These are phyloP conservation scores for Theocolax elegans DNA, from an alignment of 1,140 invertebrate genomes.

Conservation along the genomic window DNA sequence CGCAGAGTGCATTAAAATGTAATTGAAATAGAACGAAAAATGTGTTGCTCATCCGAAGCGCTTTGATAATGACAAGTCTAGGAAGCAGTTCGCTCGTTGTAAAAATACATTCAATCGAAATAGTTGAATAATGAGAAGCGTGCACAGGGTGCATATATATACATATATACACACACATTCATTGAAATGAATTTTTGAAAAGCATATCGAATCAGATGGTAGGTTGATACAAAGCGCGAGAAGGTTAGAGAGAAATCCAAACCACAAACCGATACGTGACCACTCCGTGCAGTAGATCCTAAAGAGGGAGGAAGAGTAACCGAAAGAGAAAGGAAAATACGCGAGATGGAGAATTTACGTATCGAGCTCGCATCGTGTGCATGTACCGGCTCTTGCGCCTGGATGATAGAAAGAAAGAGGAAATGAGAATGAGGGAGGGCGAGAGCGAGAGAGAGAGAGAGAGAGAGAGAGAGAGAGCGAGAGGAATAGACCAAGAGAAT, in stretches of 20 bases:
- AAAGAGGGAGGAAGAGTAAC: slow-evolving; percentile 4
- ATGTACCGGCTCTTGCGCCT: background rate
- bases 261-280: background rate
- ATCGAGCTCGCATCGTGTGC: slow-evolving; percentile 13
- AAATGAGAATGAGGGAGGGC: background rate
- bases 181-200: background rate
- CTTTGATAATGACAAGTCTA: too few species aligned
- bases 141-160: too few species aligned
- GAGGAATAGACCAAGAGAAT: background rate
- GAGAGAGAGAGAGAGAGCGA: background rate
- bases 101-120: too few species aligned
- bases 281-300: background rate
- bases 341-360: slow-evolving; percentile 17
- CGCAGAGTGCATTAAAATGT: too few species aligned
- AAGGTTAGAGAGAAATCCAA: background rate
- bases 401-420: slow-evolving; percentile 16
- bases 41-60: too few species aligned
- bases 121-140: too few species aligned
- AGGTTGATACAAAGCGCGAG: background rate
- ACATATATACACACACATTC: too few species aligned
- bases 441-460: background rate
- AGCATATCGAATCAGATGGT: background rate
- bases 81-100: too few species aligned
- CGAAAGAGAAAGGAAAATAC: slow-evolving; percentile 15
- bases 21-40: too few species aligned